Conservation (phyloP, 2,113 vertebrate species). For the Dascyllus trimaculatus region DNA sequence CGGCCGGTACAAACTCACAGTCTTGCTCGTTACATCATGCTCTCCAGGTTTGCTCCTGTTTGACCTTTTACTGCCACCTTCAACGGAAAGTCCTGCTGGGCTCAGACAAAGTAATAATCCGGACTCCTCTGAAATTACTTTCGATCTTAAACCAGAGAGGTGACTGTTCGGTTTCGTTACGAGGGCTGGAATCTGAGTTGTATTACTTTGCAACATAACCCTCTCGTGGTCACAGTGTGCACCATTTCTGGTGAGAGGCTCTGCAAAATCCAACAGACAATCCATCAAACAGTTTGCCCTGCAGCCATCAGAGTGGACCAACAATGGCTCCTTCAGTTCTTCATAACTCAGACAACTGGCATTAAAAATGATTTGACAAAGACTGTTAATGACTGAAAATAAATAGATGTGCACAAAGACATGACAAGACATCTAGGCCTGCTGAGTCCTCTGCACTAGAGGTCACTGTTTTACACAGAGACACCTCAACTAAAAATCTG, state of each 20-base stretch:
- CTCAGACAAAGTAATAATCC: slow-evolving; percentile 29
- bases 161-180: neutral
- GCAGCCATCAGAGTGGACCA: neutral
- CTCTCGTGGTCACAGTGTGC: slow-evolving; percentile 5
- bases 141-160: slow-evolving; percentile 9
- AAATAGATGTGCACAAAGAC: neutral
- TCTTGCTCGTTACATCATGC: slow-evolving; percentile 41
- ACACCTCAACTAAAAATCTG: neutral
- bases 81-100: slow-evolving; percentile 37
- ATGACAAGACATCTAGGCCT: neutral
- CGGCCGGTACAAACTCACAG: slow-evolving; percentile 15
- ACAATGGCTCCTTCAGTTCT: neutral
- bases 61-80: slow-evolving; percentile 61
- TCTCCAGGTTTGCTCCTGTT: slow-evolving; percentile 53
- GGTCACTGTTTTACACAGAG: slow-evolving; percentile 52
- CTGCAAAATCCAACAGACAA: neutral
- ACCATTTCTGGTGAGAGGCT: neutral
- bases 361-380: neutral
- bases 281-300: neutral
- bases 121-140: slow-evolving; percentile 14
- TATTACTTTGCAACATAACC: neutral
- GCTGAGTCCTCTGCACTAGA: slow-evolving; percentile 23
- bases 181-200: neutral
- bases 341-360: neutral
- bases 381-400: neutral